Evolutionary conservation across 2,888 invertebrate species (phyloP).

Genomic region (Chrysotoxum bicinctum): DNA sequence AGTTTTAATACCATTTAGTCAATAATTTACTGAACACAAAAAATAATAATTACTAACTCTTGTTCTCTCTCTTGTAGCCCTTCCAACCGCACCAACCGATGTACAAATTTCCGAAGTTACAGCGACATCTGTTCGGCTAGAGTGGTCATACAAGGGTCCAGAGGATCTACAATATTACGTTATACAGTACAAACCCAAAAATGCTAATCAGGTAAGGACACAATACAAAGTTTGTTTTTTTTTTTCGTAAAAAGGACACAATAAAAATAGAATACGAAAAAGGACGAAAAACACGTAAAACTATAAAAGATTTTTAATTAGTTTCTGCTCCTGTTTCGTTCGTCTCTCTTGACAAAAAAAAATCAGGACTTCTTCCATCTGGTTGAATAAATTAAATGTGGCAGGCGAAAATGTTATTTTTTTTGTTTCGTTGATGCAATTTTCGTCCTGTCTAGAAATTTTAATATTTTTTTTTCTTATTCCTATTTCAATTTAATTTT

Average conservation of each 20-base stretch:
- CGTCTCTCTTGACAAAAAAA: background rate
- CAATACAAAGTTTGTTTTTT: background rate
- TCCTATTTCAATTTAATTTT: slow-evolving; percentile 1
- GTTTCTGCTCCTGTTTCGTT: slow-evolving; percentile 27
- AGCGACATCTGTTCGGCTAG: slow-evolving; percentile 94
- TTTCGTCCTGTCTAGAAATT: slow-evolving; percentile 18
- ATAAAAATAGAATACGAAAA: background rate
- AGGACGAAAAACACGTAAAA: slow-evolving; percentile 8
- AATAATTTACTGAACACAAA: background rate
- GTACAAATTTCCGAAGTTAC: slow-evolving; percentile 96
- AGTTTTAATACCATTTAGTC: slow-evolving; percentile 79
- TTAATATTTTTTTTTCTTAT: slow-evolving; percentile 17
- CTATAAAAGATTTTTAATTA: slow-evolving; percentile 62
- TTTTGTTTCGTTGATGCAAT: background rate
- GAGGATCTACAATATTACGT: slow-evolving; percentile 97
- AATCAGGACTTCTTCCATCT: background rate
- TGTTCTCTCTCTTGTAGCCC: slow-evolving; percentile 83
- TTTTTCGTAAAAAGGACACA: background rate
- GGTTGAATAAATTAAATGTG: slow-evolving; percentile 52
- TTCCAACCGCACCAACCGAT: slow-evolving; percentile 95
- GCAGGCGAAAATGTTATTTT: slow-evolving; percentile 31
- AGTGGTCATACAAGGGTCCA: slow-evolving; percentile 95
- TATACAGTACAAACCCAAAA: slow-evolving; percentile 97
- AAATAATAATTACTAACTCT: slow-evolving; percentile 12
- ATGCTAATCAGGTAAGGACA: slow-evolving; percentile 87